A percentile compares a stretch with the other conserved stretches of the same genome.
Evolutionary conservation across 2,113 vertebrate species (phyloP).

Genomic region (Ammospiza nelsoni): DNA sequence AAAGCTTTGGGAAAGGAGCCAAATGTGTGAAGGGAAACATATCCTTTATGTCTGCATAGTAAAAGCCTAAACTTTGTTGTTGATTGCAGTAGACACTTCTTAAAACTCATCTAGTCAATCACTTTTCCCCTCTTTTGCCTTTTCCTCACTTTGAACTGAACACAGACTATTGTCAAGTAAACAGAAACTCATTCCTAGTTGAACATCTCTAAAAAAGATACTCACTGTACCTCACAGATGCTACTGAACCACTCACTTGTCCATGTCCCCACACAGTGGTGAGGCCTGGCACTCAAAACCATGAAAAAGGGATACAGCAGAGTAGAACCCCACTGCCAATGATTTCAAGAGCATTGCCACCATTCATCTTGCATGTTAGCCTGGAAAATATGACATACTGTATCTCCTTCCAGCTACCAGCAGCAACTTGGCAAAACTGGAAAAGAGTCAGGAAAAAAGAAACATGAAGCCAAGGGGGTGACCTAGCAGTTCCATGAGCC

Average conservation of each 20-base stretch:
- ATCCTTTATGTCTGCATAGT: not conserved
- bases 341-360: slow-evolving; percentile 24
- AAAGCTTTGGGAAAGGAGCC: slow-evolving; percentile 29
- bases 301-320: not conserved
- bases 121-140: not conserved
- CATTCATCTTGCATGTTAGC: not conserved
- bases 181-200: not conserved
- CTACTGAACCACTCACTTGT: not conserved
- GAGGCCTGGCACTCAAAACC: not conserved
- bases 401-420: not conserved
- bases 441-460: slow-evolving; percentile 1
- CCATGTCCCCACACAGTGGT: not conserved
- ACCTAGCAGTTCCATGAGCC: slow-evolving; percentile 23
- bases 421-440: slow-evolving; percentile 15
- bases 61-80: slow-evolving; percentile 15
- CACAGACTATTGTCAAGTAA: not conserved
- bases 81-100: slow-evolving; percentile 16
- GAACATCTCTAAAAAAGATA: not conserved
- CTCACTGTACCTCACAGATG: not conserved
- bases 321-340: not conserved
- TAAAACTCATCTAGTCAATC: slow-evolving; percentile 35
- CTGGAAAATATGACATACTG: slow-evolving; percentile 4
- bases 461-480: slow-evolving; percentile 1
- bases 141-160: not conserved
- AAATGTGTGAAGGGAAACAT: slow-evolving; percentile 2